Evolutionary conservation across 2,113 vertebrate species (phyloP).

Genomic region (Felis catus): DNA sequence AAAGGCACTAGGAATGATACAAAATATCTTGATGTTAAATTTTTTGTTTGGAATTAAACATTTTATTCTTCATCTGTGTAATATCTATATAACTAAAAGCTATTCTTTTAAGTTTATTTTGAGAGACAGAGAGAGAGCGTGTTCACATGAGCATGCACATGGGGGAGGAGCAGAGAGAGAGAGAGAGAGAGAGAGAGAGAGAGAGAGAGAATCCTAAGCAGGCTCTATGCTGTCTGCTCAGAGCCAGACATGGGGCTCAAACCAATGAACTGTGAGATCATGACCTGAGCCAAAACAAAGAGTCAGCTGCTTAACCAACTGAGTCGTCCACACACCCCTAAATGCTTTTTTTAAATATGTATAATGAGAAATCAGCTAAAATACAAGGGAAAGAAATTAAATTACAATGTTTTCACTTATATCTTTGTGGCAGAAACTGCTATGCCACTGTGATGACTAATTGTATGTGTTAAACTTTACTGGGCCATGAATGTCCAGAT

Average conservation of each 20-base stretch:
- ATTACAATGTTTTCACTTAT: conserved; percentile 11
- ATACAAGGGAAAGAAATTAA: neutral
- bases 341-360: neutral
- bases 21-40: neutral
- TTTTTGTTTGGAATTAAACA: conserved; percentile 34
- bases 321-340: no score
- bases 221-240: no score
- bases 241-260: no score
- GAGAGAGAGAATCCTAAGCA: no score
- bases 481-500: neutral
- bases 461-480: conserved; percentile 10
- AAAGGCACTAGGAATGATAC: neutral
- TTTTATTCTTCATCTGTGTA: conserved; percentile 4
- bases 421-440: neutral
- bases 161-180: no score
- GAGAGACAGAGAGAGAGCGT: no score
- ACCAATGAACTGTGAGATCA: no score
- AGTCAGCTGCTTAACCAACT: no score
- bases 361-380: neutral
- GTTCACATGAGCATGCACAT: no score
- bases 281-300: no score
- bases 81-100: neutral
- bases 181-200: no score
- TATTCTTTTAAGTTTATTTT: neutral
- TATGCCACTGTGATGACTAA: neutral